Evolutionary conservation across 2,888 invertebrate genomes (phyloP), one percentile per base, ranked within the genome.

Genomic region (Chrysina gloriosa): DNA sequence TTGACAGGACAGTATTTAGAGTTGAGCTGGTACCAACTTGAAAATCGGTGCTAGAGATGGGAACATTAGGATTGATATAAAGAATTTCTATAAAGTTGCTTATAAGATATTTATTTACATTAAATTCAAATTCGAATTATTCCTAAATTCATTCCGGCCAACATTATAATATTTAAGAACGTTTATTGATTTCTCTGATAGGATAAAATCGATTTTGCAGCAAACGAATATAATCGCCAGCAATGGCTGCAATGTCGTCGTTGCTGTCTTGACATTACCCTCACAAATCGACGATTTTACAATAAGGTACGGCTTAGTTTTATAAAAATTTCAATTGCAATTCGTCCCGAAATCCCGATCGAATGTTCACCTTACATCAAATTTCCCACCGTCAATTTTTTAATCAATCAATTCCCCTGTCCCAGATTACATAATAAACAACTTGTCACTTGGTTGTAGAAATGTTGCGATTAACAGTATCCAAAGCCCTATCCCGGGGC

Each of bases 391-490:
- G 16, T 5, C 14, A 42, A 5, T 25, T 14, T 11, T 0, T 16
- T 52, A 19, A 16, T 4, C 16, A 1, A 2, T 3, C 2, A 3
- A 19, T 52, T 16, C 1, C 16, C 16, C 19, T 52, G 16, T 52
- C 4, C 21, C n/a, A 14, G 11, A 45, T 69, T 69, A 69, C 65
- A 69, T 69, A 69, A 67, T 68, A 68, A 69, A 63, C 34, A 67
- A 67, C 50, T 65, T 52, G 25, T 61, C 36, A 48, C 54, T 66
- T 54, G 39, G 21, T 68, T 72, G 14, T 56, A 84, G 87, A 77
- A 80, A 94, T 94, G 93, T 86, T 94, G 85, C 91, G 93, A 84
- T 87, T 90, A 84, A 89, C 92, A 81, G 86, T 92, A 78, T 84
- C 87, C 73, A 89, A 90, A 86, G 89, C 90, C 83, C 86, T 91